These are phyloP conservation scores for Zosterops lateralis DNA, from an alignment of 2,113 vertebrate species.

Conservation along the genomic window DNA sequence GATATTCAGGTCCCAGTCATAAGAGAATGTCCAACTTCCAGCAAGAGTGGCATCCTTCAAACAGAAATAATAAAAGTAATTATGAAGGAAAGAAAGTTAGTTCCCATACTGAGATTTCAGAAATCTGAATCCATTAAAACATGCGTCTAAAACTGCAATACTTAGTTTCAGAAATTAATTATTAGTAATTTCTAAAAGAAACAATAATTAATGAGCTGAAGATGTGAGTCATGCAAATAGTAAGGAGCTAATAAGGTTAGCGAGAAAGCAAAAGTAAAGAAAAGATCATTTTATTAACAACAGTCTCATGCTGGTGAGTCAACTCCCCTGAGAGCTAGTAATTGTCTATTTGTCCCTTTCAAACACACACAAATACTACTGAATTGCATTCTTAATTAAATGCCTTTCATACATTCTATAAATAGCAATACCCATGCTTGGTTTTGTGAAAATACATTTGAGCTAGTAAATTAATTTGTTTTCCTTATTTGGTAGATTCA, in stretches of 20 bases:
- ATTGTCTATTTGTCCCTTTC: neutral
- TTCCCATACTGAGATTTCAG: neutral
- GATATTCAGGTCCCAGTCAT: neutral
- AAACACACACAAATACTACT: neutral
- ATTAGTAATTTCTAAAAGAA: neutral
- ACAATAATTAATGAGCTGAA: neutral
- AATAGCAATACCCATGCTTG: neutral
- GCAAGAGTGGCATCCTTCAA: neutral
- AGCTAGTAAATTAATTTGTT: slow-evolving; percentile 9
- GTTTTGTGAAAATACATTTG: neutral
- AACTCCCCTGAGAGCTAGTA: neutral
- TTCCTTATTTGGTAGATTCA: neutral
- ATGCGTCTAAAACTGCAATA: neutral
- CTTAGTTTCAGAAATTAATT: neutral
- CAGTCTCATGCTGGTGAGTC: neutral
- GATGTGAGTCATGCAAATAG: neutral
- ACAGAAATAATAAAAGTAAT: neutral
- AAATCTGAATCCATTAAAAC: neutral
- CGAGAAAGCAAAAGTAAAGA: neutral
- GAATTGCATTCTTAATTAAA: neutral
- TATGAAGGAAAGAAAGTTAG: neutral
- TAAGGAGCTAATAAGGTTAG: neutral
- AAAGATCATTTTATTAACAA: neutral
- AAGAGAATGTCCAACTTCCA: neutral
- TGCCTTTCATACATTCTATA: neutral